These are phyloP conservation scores for Coptotermes formosanus DNA, from an alignment of 1,140 invertebrate species.

Conservation along the genomic window DNA sequence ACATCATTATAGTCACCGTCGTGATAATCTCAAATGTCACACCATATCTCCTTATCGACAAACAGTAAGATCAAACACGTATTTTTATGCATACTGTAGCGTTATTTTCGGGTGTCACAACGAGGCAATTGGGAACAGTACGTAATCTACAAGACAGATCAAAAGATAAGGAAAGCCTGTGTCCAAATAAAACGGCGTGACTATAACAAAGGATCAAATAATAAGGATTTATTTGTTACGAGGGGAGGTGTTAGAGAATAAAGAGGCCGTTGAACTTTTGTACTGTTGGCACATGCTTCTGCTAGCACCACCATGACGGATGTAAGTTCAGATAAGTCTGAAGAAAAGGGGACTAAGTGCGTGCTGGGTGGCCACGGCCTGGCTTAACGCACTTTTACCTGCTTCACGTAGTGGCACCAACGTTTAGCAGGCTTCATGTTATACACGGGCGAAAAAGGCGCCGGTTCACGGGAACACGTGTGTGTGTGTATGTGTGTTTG, in stretches of 20 bases:
- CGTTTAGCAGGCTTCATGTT: no score
- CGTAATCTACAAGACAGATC: neutral
- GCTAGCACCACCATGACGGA: neutral
- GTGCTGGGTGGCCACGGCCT: no score
- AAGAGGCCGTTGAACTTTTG: neutral
- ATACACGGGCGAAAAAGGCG: no score
- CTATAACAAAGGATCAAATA: neutral
- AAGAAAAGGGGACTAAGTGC: slow-evolving; percentile 9
- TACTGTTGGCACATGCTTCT: neutral
- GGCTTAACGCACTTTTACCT: no score
- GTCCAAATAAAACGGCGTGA: neutral
- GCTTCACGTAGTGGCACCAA: no score
- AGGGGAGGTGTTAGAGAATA: neutral
- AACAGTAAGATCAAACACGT: no score
- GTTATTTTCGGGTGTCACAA: neutral
- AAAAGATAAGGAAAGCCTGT: neutral
- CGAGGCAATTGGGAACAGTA: neutral
- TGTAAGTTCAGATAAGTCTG: neutral
- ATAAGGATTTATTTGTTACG: neutral
- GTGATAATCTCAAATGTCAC: no score
- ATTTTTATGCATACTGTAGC: no score
- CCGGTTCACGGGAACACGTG: no score
- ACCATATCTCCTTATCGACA: no score
- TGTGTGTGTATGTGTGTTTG: no score
- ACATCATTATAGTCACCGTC: no score